phyloP scores from a whole-genome alignment of 2,888 invertebrate genomes.

The Drosophila mimetica region DNA sequence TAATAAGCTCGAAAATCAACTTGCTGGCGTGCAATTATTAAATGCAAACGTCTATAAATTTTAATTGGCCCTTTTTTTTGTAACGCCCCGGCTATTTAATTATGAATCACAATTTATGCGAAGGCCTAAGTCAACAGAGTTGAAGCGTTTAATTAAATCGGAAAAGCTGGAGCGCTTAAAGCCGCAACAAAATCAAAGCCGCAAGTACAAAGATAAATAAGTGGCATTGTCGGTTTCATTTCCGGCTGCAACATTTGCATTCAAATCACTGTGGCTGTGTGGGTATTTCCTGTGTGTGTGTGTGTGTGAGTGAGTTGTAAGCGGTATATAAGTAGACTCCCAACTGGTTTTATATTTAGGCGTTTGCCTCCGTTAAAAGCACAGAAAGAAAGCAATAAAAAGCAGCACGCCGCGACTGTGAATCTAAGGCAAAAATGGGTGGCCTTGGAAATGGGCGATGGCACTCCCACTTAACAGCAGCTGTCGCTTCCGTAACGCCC shows the following conservation, averaged over 20 bases:
- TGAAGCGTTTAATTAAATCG: slow-evolving; percentile 74
- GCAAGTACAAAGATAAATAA: slow-evolving; percentile 79
- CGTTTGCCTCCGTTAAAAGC: slow-evolving; percentile 77
- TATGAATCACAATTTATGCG: slow-evolving; percentile 73
- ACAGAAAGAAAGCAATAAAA: slow-evolving; percentile 76
- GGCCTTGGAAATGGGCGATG: slow-evolving; percentile 7
- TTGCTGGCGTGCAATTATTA: slow-evolving; percentile 64
- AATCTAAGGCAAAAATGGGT: slow-evolving; percentile 25
- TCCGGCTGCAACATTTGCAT: slow-evolving; percentile 79
- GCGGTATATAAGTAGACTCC: slow-evolving; percentile 75
- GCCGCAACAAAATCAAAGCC: slow-evolving; percentile 76
- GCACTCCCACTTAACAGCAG: slow-evolving; percentile 45
- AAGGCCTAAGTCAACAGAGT: slow-evolving; percentile 74
- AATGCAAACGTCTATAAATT: slow-evolving; percentile 69
- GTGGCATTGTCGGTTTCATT: slow-evolving; percentile 80
- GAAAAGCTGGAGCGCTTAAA: slow-evolving; percentile 57
- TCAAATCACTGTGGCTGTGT: slow-evolving; percentile 55
- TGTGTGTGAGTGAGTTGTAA: slow-evolving; percentile 53
- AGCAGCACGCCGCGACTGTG: slow-evolving; percentile 73
- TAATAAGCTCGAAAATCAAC: slow-evolving; percentile 42
- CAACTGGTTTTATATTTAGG: slow-evolving; percentile 70
- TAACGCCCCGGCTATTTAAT: slow-evolving; percentile 57
- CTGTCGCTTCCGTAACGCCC: slow-evolving; percentile 62
- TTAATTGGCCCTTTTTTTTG: slow-evolving; percentile 63
- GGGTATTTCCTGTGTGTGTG: slow-evolving; percentile 12